These are phyloP conservation scores for Yponomeuta sedellus DNA, from an alignment of 2,888 invertebrate species.

Conservation along the genomic window DNA sequence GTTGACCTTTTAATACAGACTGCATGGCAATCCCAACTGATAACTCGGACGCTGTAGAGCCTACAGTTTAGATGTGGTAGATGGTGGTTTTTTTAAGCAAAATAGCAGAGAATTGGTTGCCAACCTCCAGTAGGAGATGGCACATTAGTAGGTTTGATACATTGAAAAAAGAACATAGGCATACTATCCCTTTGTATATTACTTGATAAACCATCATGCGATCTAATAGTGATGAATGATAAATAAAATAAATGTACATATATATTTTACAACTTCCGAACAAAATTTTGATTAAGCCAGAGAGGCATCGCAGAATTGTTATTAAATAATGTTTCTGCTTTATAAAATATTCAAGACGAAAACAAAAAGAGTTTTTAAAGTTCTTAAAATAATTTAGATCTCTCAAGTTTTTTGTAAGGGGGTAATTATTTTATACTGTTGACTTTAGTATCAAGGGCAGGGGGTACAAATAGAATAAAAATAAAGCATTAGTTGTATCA, in stretches of 20 bases:
- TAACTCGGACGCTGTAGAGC: too few relatives aligned
- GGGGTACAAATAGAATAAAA: neutral
- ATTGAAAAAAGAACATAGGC: too few relatives aligned
- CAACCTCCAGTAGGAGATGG: too few relatives aligned
- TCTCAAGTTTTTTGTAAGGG: neutral
- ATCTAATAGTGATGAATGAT: too few relatives aligned
- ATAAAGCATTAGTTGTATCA: neutral
- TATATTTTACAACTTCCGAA: neutral
- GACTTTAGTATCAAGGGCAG: neutral
- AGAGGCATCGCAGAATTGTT: neutral
- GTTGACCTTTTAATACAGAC: too few relatives aligned
- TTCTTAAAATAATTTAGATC: neutral
- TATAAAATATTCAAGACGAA: neutral
- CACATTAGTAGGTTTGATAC: too few relatives aligned
- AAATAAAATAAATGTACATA: neutral
- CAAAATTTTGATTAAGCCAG: neutral
- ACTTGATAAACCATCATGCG: too few relatives aligned
- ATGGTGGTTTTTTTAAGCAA: too few relatives aligned
- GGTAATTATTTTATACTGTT: neutral
- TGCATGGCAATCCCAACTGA: too few relatives aligned
- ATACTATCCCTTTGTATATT: too few relatives aligned
- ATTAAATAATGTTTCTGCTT: neutral
- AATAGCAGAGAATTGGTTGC: too few relatives aligned
- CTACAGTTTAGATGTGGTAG: too few relatives aligned
- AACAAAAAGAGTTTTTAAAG: neutral